Conservation (phyloP, 2,888 invertebrate species). For the Spisula solida region DNA sequence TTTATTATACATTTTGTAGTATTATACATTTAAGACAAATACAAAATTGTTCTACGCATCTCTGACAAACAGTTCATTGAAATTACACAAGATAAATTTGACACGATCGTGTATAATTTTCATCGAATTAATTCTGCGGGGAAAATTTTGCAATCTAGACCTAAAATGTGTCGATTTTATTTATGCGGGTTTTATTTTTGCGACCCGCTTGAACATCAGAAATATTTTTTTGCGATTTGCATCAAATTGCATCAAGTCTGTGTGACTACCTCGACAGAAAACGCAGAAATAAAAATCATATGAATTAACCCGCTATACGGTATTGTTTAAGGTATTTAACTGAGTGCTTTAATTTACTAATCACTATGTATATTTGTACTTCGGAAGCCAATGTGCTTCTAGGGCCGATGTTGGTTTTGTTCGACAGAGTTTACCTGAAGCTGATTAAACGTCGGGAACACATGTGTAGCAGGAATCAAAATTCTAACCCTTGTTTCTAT, state of each 20-base stretch:
- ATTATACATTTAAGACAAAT: slow-evolving; percentile 5
- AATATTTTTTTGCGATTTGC: too few relatives aligned
- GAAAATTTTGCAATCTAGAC: background rate
- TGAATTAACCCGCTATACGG: too few relatives aligned
- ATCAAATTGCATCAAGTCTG: too few relatives aligned
- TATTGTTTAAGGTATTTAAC: too few relatives aligned
- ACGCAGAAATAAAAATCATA: too few relatives aligned
- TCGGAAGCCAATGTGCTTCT: background rate
- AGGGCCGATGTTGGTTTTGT: background rate
- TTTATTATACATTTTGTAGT: background rate
- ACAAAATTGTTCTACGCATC: background rate
- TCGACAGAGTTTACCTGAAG: background rate
- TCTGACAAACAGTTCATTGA: background rate
- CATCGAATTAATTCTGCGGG: background rate
- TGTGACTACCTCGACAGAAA: too few relatives aligned
- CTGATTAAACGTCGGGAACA: too few relatives aligned
- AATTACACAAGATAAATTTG: background rate
- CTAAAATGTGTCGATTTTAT: background rate
- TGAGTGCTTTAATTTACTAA: too few relatives aligned
- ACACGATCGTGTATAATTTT: background rate
- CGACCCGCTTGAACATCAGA: too few relatives aligned
- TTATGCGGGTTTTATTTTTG: background rate
- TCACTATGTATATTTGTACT: too few relatives aligned
- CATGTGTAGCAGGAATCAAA: too few relatives aligned
- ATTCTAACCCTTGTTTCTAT: too few relatives aligned